Conservation (phyloP, 2,113 vertebrate genomes). For the Gobius niger region DNA sequence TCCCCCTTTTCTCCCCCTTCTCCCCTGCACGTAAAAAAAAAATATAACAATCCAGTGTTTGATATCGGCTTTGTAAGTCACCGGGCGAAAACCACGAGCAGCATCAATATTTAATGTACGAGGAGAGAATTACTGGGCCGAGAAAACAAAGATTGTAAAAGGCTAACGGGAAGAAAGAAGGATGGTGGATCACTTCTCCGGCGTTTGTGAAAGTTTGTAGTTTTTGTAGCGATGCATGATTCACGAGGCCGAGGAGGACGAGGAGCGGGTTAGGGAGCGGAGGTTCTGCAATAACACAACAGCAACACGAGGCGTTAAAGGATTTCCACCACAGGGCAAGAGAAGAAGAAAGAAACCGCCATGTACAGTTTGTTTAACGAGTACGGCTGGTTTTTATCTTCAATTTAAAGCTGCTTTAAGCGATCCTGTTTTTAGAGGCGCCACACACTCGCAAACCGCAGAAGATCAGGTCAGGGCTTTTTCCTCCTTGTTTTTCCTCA, state of each 20-base stretch:
- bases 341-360: too few species aligned
- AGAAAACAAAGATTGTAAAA: not conserved
- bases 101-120: conserved; percentile 56
- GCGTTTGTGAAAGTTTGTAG: not conserved
- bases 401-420: too few species aligned
- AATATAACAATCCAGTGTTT: conserved; percentile 37
- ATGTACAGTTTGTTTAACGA: too few species aligned
- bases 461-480: too few species aligned
- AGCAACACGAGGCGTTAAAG: too few species aligned
- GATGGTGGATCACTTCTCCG: not conserved
- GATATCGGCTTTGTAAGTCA: conserved; percentile 32
- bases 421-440: too few species aligned
- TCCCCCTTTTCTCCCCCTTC: not conserved
- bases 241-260: not conserved
- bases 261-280: not conserved
- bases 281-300: not conserved
- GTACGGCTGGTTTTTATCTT: too few species aligned
- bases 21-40: conserved; percentile 14
- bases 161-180: not conserved
- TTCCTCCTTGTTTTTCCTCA: too few species aligned
- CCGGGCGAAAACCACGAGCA: conserved; percentile 13
- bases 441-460: too few species aligned
- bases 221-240: not conserved
- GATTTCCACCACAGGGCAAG: too few species aligned
- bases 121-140: not conserved